Conservation (phyloP, 2,888 invertebrate genomes). For the Epistrophe grossulariae region DNA sequence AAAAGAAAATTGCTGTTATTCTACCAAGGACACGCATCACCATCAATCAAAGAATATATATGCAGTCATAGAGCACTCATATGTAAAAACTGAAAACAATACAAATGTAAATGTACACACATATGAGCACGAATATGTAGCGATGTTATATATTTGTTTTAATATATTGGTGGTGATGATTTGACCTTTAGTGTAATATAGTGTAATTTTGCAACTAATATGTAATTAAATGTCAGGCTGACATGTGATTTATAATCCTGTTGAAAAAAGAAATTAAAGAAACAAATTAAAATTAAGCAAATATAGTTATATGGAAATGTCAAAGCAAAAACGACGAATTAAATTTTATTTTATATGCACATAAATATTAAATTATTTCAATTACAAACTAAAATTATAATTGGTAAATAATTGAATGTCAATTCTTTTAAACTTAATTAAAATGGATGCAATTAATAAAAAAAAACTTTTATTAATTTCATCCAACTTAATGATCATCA, state of each 20-base stretch:
- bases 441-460: too few species aligned
- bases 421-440: too few species aligned
- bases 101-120: not conserved
- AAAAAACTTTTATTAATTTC: too few species aligned
- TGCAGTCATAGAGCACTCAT: not conserved
- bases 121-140: not conserved
- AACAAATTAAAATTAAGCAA: not conserved
- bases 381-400: too few species aligned
- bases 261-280: not conserved
- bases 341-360: too few species aligned
- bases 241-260: constrained; percentile 10
- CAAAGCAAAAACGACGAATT: not conserved
- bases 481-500: too few species aligned
- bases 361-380: not conserved
- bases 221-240: constrained; percentile 9
- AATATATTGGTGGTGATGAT: not conserved
- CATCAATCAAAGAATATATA: constrained; percentile 1
- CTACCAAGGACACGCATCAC: constrained; percentile 11
- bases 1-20: constrained; percentile 1
- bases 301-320: not conserved
- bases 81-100: constrained; percentile 8
- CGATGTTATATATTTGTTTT: not conserved
- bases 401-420: too few species aligned
- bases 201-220: not conserved
- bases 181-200: not conserved